Evolutionary conservation across 1,140 invertebrate species (phyloP).

Genomic region (Polypedilum pembai): DNA sequence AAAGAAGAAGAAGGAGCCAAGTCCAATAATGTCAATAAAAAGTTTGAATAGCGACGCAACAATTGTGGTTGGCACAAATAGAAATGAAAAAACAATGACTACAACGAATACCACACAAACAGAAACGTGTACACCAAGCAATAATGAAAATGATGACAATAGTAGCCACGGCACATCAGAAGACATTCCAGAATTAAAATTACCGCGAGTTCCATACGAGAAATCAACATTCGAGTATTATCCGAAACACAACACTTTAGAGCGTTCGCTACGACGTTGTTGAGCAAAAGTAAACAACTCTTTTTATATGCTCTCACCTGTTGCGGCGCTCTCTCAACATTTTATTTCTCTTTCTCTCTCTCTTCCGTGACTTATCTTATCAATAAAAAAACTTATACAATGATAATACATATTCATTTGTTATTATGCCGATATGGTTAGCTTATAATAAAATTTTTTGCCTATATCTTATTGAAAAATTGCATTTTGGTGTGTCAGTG

Average conservation of each 20-base stretch:
- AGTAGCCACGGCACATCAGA: too few relatives aligned
- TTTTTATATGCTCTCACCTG: background rate
- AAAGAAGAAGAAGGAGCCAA: background rate
- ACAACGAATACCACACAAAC: too few relatives aligned
- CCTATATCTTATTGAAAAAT: background rate
- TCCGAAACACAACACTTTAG: background rate
- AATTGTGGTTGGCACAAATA: background rate
- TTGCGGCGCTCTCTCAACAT: background rate
- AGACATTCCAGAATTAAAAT: background rate
- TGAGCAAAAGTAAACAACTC: background rate
- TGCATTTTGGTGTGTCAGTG: background rate
- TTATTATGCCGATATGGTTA: background rate
- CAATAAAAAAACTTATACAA: background rate
- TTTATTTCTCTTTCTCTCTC: background rate
- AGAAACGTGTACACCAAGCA: background rate
- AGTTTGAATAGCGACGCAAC: background rate
- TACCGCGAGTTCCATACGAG: background rate
- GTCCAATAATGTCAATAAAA: background rate
- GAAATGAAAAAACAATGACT: too few relatives aligned
- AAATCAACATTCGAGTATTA: background rate
- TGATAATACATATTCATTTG: background rate
- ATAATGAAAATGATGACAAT: background rate
- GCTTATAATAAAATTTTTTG: background rate
- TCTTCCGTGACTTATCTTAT: background rate
- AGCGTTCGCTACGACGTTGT: background rate